These are phyloP conservation scores for Tiaroga cobitis DNA, from an alignment of 2,797 vertebrate genomes.

Conservation along the genomic window DNA sequence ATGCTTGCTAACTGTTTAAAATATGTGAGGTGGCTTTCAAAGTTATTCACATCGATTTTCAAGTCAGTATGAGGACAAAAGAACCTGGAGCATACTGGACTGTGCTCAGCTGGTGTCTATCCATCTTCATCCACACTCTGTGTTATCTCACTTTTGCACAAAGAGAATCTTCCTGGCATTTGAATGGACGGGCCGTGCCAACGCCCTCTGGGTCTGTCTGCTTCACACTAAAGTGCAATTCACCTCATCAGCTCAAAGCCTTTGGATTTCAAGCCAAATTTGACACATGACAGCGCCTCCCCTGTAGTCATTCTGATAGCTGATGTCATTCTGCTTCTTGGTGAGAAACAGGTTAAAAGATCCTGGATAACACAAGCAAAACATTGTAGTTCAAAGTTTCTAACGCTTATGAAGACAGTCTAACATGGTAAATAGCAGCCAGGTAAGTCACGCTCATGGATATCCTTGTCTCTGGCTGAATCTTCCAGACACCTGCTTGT, in stretches of 20 bases:
- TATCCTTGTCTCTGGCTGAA: conserved; percentile 18
- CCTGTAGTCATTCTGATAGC: conserved; percentile 41
- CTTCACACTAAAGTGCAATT: conserved; percentile 59
- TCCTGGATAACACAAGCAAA: conserved; percentile 31
- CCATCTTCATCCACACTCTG: conserved; percentile 27
- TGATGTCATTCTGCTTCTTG: conserved; percentile 41
- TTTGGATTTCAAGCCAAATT: conserved; percentile 26
- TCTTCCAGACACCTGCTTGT: conserved; percentile 30
- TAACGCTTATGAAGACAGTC: conserved; percentile 8
- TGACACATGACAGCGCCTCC: conserved; percentile 44
- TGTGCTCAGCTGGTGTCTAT: conserved; percentile 37
- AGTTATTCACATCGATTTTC: conserved; percentile 8
- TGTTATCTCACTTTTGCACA: conserved; percentile 53
- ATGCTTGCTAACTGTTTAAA: not conserved
- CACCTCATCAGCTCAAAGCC: conserved; percentile 52
- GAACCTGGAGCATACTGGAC: conserved; percentile 24
- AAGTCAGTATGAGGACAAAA: conserved; percentile 21
- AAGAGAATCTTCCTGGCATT: conserved; percentile 63
- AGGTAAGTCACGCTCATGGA: conserved; percentile 33
- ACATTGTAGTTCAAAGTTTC: conserved; percentile 20
- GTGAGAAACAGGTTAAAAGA: conserved; percentile 55
- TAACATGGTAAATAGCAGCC: conserved; percentile 38
- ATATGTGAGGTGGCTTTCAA: not conserved
- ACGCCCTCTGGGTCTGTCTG: conserved; percentile 65
- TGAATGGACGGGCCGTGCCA: conserved; percentile 51